These are phyloP conservation scores for Zaprionus tsacasi DNA, from an alignment of 1,140 invertebrate genomes.

Conservation along the genomic window DNA sequence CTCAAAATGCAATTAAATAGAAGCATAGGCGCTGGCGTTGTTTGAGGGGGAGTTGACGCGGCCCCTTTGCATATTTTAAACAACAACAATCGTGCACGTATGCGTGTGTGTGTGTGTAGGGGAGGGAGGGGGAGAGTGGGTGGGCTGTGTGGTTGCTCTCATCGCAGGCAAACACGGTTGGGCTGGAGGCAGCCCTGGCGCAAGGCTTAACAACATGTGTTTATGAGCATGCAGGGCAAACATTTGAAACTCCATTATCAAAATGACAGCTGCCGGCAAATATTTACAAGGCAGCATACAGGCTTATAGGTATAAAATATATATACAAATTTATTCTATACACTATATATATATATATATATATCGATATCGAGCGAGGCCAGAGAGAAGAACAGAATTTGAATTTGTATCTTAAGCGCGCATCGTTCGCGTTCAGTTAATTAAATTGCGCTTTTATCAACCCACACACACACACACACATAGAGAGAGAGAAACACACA, in stretches of 20 bases:
- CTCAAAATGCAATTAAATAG: slow-evolving; percentile 53
- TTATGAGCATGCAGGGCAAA: slow-evolving; percentile 59
- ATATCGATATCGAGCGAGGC: slow-evolving; percentile 31
- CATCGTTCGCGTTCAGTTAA: slow-evolving; percentile 42
- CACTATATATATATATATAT: no score
- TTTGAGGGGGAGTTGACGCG: slow-evolving; percentile 1
- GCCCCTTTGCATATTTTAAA: slow-evolving; percentile 31
- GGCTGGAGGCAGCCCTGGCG: background rate
- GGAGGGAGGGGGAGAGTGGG: background rate
- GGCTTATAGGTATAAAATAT: slow-evolving; percentile 14
- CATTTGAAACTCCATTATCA: slow-evolving; percentile 67
- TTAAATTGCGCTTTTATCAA: slow-evolving; percentile 60
- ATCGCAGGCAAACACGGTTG: slow-evolving; percentile 33
- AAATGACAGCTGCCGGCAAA: slow-evolving; percentile 64
- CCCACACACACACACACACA: slow-evolving; percentile 4
- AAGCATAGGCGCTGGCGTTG: slow-evolving; percentile 23
- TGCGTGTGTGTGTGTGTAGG: slow-evolving; percentile 9
- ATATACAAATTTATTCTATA: slow-evolving; percentile 5
- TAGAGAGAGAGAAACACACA: background rate
- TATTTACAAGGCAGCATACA: slow-evolving; percentile 50
- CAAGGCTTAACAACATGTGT: slow-evolving; percentile 44
- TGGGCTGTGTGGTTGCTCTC: slow-evolving; percentile 18
- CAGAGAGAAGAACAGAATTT: slow-evolving; percentile 29
- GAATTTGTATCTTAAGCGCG: slow-evolving; percentile 33
- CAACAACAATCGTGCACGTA: background rate